These are phyloP conservation scores for Seriola rivoliana DNA, from an alignment of 2,113 vertebrate species.

Conservation along the genomic window DNA sequence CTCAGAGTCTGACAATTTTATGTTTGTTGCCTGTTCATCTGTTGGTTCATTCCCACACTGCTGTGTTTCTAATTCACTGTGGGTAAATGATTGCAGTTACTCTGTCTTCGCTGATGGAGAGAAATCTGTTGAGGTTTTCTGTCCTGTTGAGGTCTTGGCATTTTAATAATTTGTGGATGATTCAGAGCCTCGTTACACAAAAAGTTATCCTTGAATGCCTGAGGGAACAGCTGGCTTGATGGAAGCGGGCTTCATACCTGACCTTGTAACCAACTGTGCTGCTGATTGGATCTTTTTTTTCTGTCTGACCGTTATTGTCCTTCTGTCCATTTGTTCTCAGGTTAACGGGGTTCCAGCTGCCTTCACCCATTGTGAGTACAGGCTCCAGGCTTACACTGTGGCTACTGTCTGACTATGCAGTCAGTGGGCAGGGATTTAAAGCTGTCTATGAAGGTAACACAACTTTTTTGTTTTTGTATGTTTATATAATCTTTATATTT, in stretches of 20 bases:
- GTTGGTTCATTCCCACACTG: constrained; percentile 32
- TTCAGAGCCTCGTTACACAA: constrained; percentile 58
- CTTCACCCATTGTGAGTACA: constrained; percentile 93
- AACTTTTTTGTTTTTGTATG: background rate
- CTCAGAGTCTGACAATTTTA: constrained; percentile 23
- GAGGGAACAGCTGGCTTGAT: constrained; percentile 45
- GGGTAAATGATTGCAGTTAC: constrained; percentile 28
- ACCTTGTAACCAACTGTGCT: constrained; percentile 55
- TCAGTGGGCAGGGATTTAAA: constrained; percentile 97
- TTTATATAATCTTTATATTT: background rate
- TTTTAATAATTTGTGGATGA: constrained; percentile 64
- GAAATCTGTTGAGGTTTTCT: constrained; percentile 39
- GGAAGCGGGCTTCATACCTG: constrained; percentile 33
- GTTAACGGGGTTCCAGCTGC: constrained; percentile 98
- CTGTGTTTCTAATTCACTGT: constrained; percentile 50
- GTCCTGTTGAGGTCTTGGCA: constrained; percentile 54
- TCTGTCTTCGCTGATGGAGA: constrained; percentile 44
- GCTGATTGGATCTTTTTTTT: constrained; percentile 56
- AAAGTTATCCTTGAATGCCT: constrained; percentile 49
- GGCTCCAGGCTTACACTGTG: constrained; percentile 92
- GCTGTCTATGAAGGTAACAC: constrained; percentile 94
- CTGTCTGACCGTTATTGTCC: constrained; percentile 62
- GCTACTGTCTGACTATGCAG: constrained; percentile 95
- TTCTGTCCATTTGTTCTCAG: constrained; percentile 84
- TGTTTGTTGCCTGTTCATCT: constrained; percentile 41